Evolutionary conservation across 2,113 vertebrate genomes (phyloP), one percentile per base, ranked within the genome.

Genomic region (Myotis brandtii): DNA sequence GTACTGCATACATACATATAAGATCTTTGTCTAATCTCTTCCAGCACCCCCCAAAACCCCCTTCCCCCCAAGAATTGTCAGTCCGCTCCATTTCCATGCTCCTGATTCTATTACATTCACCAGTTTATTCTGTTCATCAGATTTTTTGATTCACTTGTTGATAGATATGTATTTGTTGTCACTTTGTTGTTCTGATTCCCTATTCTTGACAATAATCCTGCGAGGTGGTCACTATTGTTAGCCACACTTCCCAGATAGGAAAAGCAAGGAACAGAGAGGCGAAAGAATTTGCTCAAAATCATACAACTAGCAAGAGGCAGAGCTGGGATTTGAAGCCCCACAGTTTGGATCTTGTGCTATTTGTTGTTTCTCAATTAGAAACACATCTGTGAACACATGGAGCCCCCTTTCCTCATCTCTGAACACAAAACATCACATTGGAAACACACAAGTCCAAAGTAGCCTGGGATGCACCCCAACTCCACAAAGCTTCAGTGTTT

Each of bases 301-400:
- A 23, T 5, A 21, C 23, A 75, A 7, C 27, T 16, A 72, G 66
- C 64, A 46, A 50, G 56, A 88, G 32, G 37, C 54, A 84, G 72
- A n/a, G 40, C 27, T 70, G 72, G 66, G 56, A 13, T 69, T 37
- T 20, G 56, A 88, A 75, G 50, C 10, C 20, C 9, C 27, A 14
- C 0, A 3, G 64, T 40, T 56, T 54, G 30, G 66, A 30, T 37
- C 37, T 23, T 27, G 21, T 8, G 11, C n/a, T 27, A 0, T 9
- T 21, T 59, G 34, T 20, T 86, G n/a, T 52, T 32, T 14, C 18
- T 80, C 82, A 67, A 6, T 5, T 17, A 70, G 72, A 67, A 80
- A 76, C 16, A 75, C 20, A 21, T 0, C 10, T 2, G 3, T 5
- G 40, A 34, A 18, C 0, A 0, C 43, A 27, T 2, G 32, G 25